Evolutionary conservation across 64 coral and sea anemone species (phyloP).

Genomic region (Trachythela sp.): DNA sequence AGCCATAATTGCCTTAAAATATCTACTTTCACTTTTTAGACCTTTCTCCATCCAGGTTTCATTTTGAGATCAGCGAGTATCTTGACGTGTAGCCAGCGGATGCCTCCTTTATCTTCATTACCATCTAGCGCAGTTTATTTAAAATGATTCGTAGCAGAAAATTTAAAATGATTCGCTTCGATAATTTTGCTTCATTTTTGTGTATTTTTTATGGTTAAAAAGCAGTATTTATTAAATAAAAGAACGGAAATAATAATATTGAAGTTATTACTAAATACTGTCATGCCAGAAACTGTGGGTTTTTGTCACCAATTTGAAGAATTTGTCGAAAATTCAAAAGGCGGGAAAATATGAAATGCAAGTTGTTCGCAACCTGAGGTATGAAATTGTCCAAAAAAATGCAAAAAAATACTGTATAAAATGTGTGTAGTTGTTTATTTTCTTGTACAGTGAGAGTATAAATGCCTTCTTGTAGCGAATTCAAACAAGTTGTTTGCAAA

Average conservation of each 20-base stretch:
- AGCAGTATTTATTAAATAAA: background rate
- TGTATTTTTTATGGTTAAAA: background rate
- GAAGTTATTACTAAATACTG: background rate
- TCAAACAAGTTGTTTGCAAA: too few species aligned
- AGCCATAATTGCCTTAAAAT: background rate
- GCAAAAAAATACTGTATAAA: too few species aligned
- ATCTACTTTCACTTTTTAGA: too few species aligned
- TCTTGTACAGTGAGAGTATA: too few species aligned
- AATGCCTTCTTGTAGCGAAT: too few species aligned
- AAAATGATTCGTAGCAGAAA: too few species aligned
- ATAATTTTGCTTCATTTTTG: background rate
- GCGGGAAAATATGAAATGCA: background rate
- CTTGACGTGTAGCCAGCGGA: too few species aligned
- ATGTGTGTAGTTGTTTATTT: too few species aligned
- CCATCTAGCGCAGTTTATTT: background rate
- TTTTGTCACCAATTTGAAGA: background rate
- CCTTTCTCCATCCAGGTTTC: background rate
- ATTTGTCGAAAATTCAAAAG: background rate
- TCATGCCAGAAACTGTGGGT: background rate
- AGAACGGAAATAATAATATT: background rate
- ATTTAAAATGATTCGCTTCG: background rate
- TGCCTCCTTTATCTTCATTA: background rate
- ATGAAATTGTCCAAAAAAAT: too few species aligned
- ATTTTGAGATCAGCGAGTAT: background rate
- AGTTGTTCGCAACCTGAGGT: too few species aligned